Base-by-base conservation (phyloP, 1,140 invertebrate species). In the Halesus radiatus region DNA sequence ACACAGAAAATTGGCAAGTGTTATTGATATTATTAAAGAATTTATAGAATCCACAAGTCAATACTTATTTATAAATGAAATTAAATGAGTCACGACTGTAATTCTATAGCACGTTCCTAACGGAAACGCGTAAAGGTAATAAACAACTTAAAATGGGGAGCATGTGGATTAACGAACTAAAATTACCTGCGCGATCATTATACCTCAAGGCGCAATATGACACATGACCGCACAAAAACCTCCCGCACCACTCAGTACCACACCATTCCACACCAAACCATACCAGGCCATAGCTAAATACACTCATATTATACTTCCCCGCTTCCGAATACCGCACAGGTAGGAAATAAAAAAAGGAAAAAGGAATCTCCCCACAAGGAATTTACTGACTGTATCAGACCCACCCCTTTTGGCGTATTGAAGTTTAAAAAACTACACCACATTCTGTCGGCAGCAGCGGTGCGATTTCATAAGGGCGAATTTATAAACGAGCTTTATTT, bases 161-260 rank as follows among this genome's bases (percentile, higher is more conserved):
- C 56, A 45, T 45, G n/a, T n/a, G 68, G 68, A 72, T 53, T 72
- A 70, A 70, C 32, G 22, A 45, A 37, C 66, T 50, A 23, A 66
- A 66, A 66, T 66, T 29, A 29, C 62, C 62, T n/a, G 8, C n/a
- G 66, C 66, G n/a, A 45, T 50, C 66, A 52, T 70, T 50, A 64
- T 32, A 45, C 66, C 32, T 23, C n/a, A 45, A 70, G 16, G 29
- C 23, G 66, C 66, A 70, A 70, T 70, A 70, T 70, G 66, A 70
- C 66, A 70, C 66, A 70, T 32, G 22, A 32, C 37, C 32, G 66
- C 66, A 70, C 32, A 70, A 70, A 70, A 70, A 50, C 37, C 15
- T 22, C 20, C 20, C 15, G 66, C 45, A n/a, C 62, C 22, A n/a
- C n/a, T n/a, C n/a, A n/a, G 26, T 29, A 3, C 60, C 60, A 29